These are phyloP conservation scores for Penelope pileata DNA, from an alignment of 2,113 vertebrate genomes.

Conservation along the genomic window DNA sequence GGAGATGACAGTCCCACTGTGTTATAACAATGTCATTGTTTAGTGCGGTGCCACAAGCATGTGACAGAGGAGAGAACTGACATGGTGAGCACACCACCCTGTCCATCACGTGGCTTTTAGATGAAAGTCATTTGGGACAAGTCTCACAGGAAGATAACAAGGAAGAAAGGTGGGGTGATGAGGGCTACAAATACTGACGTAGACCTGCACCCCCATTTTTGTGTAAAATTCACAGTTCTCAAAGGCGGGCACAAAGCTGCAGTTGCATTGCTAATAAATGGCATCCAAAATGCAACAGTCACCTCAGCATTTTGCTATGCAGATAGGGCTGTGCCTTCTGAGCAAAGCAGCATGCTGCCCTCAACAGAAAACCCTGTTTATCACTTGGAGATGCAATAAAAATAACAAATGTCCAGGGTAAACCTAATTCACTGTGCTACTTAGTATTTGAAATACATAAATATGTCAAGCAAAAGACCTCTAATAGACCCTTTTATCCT, in stretches of 20 bases:
- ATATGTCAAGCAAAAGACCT: conserved; percentile 94
- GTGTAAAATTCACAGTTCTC: background rate
- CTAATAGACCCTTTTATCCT: conserved; percentile 98
- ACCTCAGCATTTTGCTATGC: conserved; percentile 58
- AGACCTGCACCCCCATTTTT: background rate
- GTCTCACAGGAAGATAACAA: background rate
- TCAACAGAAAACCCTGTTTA: conserved; percentile 83
- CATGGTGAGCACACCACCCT: accelerated
- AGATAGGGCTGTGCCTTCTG: conserved; percentile 56
- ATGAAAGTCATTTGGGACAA: background rate
- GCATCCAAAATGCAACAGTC: conserved; percentile 7
- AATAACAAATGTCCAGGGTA: conserved; percentile 87
- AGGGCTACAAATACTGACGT: background rate
- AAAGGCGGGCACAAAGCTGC: background rate
- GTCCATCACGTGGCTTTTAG: background rate
- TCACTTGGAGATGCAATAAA: conserved; percentile 86
- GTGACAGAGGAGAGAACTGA: background rate
- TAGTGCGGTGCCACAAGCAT: background rate
- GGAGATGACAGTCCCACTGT: background rate
- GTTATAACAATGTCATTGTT: background rate
- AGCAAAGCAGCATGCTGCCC: conserved; percentile 65
- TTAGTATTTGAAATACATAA: conserved; percentile 98
- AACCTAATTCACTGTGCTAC: conserved; percentile 93
- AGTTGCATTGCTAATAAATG: conserved; percentile 45
- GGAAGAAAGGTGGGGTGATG: background rate